phyloP scores from a whole-genome alignment of 2,797 vertebrate species.

The Trachops cirrhosus region DNA sequence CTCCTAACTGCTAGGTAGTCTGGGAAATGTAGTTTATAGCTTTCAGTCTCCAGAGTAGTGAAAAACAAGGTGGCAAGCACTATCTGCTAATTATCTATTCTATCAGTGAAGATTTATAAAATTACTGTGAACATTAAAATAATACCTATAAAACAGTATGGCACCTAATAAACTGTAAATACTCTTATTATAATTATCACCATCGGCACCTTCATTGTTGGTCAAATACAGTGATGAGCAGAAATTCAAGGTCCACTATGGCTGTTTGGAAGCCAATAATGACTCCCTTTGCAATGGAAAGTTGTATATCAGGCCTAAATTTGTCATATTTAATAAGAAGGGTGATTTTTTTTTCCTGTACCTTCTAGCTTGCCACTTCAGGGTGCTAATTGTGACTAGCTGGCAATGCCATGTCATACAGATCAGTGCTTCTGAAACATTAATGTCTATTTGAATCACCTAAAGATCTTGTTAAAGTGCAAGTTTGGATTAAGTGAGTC shows the following conservation, averaged over 20 bases:
- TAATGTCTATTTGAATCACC: neutral
- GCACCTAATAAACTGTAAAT: constrained; percentile 10
- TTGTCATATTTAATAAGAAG: neutral
- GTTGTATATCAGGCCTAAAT: neutral
- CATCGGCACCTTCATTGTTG: neutral
- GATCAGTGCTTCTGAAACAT: neutral
- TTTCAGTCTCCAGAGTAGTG: neutral
- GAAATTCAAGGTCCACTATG: neutral
- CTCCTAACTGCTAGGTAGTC: neutral
- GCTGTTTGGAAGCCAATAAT: neutral
- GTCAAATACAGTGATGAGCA: neutral
- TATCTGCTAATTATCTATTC: neutral
- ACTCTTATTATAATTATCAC: neutral
- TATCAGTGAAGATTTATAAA: neutral
- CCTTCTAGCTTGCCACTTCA: neutral
- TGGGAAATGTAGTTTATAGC: constrained; percentile 11
- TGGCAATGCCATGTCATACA: neutral
- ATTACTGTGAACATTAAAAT: constrained; percentile 17
- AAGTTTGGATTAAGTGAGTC: neutral
- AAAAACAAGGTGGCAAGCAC: neutral
- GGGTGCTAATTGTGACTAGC: neutral
- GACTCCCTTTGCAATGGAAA: constrained; percentile 9
- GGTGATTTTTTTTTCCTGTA: neutral
- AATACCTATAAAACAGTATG: neutral
- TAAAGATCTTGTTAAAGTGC: neutral